Percentiles rank a stretch among this genome's conserved stretches.
These are phyloP conservation scores for Capromys pilorides DNA, from an alignment of 2,797 vertebrate species.

Conservation along the genomic window DNA sequence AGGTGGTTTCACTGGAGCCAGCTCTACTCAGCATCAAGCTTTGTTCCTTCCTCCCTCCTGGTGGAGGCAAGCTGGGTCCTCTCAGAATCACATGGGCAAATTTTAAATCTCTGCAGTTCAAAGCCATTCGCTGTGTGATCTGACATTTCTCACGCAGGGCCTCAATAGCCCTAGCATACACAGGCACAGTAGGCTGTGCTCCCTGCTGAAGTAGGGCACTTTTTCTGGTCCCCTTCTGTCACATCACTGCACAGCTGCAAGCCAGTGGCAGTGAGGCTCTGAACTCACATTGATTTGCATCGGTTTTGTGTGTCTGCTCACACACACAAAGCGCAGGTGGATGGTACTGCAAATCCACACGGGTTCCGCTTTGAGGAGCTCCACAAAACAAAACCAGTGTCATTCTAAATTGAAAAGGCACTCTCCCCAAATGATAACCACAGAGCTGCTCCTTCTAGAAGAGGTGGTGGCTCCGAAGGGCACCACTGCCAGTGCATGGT, in stretches of 20 bases:
- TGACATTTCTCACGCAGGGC: slow-evolving; percentile 70
- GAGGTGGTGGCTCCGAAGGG: neutral
- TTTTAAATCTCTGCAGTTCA: slow-evolving; percentile 63
- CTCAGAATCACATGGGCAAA: slow-evolving; percentile 53
- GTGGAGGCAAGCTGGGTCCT: slow-evolving; percentile 52
- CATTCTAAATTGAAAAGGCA: slow-evolving; percentile 25
- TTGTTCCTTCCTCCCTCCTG: slow-evolving; percentile 49
- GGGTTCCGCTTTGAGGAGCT: neutral
- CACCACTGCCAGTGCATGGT: too few species aligned
- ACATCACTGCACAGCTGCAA: neutral
- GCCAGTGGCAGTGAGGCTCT: neutral
- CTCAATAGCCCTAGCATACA: slow-evolving; percentile 62
- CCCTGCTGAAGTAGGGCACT: slow-evolving; percentile 60
- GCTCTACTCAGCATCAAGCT: neutral
- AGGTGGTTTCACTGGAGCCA: neutral
- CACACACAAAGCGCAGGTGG: neutral
- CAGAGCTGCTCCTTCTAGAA: neutral
- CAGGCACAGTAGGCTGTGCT: neutral
- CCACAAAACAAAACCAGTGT: neutral
- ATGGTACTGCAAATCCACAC: neutral
- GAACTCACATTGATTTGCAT: neutral
- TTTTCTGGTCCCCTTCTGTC: slow-evolving; percentile 18
- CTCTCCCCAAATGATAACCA: neutral
- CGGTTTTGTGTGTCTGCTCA: neutral
- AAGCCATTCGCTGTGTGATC: slow-evolving; percentile 73